These are phyloP conservation scores for Tenrec ecaudatus DNA, from an alignment of 2,113 vertebrate species.

Conservation along the genomic window DNA sequence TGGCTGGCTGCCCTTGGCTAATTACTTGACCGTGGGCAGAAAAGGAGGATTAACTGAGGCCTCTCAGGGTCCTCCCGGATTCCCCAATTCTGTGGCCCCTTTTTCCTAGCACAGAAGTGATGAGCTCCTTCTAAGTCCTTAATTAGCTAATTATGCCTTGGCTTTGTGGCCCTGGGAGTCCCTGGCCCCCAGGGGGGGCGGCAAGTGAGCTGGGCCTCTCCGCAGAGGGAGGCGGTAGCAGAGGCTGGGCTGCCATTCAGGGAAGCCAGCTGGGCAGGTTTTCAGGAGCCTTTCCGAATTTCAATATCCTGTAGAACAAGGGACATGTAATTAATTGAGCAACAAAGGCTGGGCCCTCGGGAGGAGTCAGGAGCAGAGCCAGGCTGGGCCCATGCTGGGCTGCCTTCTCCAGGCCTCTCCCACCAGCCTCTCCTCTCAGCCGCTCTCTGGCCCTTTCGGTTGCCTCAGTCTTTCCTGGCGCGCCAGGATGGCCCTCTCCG, in stretches of 20 bases:
- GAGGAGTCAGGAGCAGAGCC: neutral
- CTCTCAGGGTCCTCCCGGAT: slow-evolving; percentile 76
- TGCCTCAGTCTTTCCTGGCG: neutral
- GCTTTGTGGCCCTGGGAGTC: slow-evolving; percentile 80
- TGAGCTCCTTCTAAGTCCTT: slow-evolving; percentile 83
- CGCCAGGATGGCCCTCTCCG: neutral
- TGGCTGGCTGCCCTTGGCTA: neutral
- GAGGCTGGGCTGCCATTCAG: neutral
- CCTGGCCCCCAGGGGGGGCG: slow-evolving; percentile 14
- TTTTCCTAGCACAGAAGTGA: slow-evolving; percentile 72
- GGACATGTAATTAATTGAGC: slow-evolving; percentile 73
- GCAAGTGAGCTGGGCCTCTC: neutral
- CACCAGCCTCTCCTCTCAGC: neutral
- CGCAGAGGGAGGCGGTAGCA: neutral
- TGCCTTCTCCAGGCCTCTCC: neutral
- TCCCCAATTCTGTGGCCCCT: slow-evolving; percentile 77
- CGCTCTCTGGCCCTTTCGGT: neutral
- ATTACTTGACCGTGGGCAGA: slow-evolving; percentile 77
- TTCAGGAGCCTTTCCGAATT: slow-evolving; percentile 53
- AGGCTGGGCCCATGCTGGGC: neutral
- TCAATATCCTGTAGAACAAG: slow-evolving; percentile 73
- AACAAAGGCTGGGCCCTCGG: neutral
- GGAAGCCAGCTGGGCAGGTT: neutral
- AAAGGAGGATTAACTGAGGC: slow-evolving; percentile 80
- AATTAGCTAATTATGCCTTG: slow-evolving; percentile 86